Evolutionary conservation across 2,113 vertebrate genomes (phyloP).

Genomic region (Strix uralensis): DNA sequence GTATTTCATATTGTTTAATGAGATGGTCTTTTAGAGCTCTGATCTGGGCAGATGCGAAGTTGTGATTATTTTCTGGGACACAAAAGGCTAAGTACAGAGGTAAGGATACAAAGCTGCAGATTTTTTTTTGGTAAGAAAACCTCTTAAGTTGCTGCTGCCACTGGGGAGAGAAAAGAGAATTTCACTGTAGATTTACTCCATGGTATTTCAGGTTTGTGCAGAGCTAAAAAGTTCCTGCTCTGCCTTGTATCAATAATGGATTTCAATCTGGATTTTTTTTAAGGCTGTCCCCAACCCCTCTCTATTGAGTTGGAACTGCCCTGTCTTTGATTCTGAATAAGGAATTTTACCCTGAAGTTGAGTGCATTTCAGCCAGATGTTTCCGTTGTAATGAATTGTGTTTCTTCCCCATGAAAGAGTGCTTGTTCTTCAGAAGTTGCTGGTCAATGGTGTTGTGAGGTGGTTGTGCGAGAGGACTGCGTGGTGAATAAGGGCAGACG

Average conservation of each 20-base stretch:
- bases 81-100: neutral
- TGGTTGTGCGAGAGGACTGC: neutral
- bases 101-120: neutral
- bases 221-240: neutral
- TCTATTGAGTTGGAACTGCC: neutral
- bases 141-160: neutral
- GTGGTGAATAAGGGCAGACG: neutral
- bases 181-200: neutral
- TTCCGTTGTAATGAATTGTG: neutral
- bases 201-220: neutral
- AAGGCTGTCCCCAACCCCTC: accelerated
- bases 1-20: neutral
- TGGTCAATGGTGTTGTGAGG: neutral
- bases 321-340: neutral
- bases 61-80: neutral
- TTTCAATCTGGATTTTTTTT: neutral
- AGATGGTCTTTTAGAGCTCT: neutral
- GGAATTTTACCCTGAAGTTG: neutral
- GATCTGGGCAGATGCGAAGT: neutral
- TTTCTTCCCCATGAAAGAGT: neutral
- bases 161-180: neutral
- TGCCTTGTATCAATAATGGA: neutral
- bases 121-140: neutral
- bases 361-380: neutral
- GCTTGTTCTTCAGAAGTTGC: neutral